phyloP scores from a whole-genome alignment of 2,113 vertebrate species.

The Notothenia coriiceps region DNA sequence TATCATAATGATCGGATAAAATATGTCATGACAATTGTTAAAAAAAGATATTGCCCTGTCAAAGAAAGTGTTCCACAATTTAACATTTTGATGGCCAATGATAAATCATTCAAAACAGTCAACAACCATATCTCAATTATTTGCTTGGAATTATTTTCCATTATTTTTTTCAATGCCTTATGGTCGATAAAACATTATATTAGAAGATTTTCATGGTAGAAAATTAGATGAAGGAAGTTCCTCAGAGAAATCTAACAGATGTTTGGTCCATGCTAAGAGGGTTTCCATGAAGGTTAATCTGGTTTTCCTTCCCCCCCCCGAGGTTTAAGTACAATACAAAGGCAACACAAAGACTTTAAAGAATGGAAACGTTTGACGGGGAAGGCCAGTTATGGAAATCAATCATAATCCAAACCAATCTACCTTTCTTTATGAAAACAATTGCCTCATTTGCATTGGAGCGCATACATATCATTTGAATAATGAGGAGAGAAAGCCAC shows the following conservation, averaged over 20 bases:
- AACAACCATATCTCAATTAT: background rate
- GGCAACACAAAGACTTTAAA: constrained; percentile 26
- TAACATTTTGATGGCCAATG: background rate
- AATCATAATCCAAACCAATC: constrained; percentile 41
- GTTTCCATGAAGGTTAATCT: constrained; percentile 43
- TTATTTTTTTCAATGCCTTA: background rate
- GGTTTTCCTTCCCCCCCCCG: constrained; percentile 41
- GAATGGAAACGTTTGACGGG: background rate
- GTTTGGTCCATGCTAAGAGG: background rate
- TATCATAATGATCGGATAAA: background rate
- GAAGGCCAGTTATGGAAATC: constrained; percentile 22
- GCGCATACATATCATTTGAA: constrained; percentile 28
- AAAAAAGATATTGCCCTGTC: background rate
- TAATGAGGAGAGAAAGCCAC: constrained; percentile 19
- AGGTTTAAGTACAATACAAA: constrained; percentile 20
- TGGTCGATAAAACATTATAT: background rate
- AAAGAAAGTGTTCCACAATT: background rate
- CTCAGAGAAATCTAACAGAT: background rate
- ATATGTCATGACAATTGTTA: background rate
- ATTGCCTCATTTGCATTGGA: constrained; percentile 27
- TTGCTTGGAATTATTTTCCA: background rate
- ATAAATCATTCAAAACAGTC: background rate
- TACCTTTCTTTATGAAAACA: constrained; percentile 19
- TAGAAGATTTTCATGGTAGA: background rate
- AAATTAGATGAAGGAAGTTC: background rate